Conservation (phyloP, 2,797 vertebrate species). For the Buphagus erythrorhynchus region DNA sequence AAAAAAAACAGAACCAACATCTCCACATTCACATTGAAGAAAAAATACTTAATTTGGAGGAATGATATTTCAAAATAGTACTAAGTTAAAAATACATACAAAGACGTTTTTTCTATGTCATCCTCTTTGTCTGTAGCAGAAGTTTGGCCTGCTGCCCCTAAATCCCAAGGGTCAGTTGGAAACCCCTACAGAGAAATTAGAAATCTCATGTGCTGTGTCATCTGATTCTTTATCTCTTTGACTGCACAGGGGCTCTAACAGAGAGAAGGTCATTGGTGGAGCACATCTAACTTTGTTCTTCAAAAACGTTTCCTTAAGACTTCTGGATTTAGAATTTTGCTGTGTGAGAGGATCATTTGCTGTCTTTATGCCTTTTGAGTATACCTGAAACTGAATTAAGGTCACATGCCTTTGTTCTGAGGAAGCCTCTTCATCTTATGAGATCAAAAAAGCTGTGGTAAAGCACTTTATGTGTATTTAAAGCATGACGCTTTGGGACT, state of each 20-base stretch:
- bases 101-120: neutral
- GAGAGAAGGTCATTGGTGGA: neutral
- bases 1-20: neutral
- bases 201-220: neutral
- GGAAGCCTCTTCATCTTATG: neutral
- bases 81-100: neutral
- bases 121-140: neutral
- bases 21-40: neutral
- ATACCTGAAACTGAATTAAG: neutral
- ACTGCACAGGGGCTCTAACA: neutral
- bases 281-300: neutral
- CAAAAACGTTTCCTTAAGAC: neutral
- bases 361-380: neutral
- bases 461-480: neutral
- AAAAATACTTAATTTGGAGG: neutral
- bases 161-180: neutral
- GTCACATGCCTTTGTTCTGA: neutral
- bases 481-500: neutral
- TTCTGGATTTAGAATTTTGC: neutral
- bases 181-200: neutral
- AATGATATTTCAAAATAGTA: neutral
- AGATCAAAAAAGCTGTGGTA: neutral
- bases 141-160: neutral
- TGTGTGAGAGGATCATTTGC: neutral
- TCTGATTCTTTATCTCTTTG: neutral